Percentiles rank a stretch among this genome's conserved stretches.
Evolutionary conservation across 2,113 vertebrate genomes (phyloP).

Genomic region (Megatriorchis doriae): DNA sequence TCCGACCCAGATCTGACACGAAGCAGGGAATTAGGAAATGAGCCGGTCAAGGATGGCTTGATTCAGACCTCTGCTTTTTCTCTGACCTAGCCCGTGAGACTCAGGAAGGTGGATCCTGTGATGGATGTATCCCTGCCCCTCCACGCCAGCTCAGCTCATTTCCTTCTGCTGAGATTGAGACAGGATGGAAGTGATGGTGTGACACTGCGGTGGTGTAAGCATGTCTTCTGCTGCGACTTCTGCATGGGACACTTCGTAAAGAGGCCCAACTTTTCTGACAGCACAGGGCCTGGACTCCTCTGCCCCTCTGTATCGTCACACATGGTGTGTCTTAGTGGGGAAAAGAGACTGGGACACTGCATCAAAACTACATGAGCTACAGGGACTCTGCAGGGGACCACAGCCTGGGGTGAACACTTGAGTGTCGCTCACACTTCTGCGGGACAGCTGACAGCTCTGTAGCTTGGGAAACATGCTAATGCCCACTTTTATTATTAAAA

Average conservation of each 20-base stretch:
- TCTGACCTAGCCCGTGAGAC: neutral
- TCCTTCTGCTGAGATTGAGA: neutral
- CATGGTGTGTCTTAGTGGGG: accelerated
- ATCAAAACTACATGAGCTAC: accelerated
- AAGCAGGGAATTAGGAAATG: neutral
- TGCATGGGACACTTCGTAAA: neutral
- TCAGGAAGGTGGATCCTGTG: neutral
- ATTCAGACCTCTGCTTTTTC: neutral
- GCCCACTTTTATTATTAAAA: neutral
- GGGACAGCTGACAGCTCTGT: neutral
- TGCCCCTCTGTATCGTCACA: neutral
- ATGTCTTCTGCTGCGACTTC: neutral
- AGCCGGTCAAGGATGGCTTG: neutral
- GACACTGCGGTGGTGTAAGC: neutral
- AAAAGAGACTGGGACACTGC: neutral
- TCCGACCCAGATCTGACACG: neutral
- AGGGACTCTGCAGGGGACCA: neutral
- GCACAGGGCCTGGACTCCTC: neutral
- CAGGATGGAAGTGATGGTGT: neutral
- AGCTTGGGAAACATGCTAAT: neutral
- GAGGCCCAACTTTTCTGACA: neutral
- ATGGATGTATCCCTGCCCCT: neutral
- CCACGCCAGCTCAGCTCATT: neutral
- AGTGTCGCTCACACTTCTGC: neutral
- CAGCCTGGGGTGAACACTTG: neutral